Evolutionary conservation across 2,113 vertebrate species (phyloP).

Genomic region (Microcebus jonahi): DNA sequence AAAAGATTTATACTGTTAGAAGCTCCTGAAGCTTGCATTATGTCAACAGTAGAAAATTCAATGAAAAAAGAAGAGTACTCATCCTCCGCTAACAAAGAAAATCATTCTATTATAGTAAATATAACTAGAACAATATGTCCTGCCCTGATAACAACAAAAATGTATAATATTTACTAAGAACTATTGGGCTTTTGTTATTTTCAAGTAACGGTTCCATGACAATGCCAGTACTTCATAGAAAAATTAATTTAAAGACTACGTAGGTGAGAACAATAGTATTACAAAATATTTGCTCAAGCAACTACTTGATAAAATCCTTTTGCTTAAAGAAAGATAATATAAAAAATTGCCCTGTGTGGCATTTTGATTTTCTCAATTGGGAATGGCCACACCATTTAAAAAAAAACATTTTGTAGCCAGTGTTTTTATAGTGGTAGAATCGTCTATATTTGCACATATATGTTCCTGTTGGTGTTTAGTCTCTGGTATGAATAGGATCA

Average conservation of each 20-base stretch:
- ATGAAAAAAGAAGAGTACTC: background rate
- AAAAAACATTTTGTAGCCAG: background rate
- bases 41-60: background rate
- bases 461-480: background rate
- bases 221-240: background rate
- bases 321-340: background rate
- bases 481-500: background rate
- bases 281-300: background rate
- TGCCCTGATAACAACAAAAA: background rate
- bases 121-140: background rate
- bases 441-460: background rate
- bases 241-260: background rate
- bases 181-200: background rate
- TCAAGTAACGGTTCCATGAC: background rate
- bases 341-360: background rate
- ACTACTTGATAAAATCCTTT: background rate
- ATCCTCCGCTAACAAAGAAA: background rate
- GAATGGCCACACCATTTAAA: background rate
- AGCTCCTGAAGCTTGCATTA: background rate
- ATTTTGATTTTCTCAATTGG: background rate
- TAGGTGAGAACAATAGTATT: background rate
- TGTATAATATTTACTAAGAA: background rate
- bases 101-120: background rate
- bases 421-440: background rate
- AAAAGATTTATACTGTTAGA: background rate